Base-by-base conservation (phyloP, 2,113 vertebrate genomes). In the Salvelinus namaycush region DNA sequence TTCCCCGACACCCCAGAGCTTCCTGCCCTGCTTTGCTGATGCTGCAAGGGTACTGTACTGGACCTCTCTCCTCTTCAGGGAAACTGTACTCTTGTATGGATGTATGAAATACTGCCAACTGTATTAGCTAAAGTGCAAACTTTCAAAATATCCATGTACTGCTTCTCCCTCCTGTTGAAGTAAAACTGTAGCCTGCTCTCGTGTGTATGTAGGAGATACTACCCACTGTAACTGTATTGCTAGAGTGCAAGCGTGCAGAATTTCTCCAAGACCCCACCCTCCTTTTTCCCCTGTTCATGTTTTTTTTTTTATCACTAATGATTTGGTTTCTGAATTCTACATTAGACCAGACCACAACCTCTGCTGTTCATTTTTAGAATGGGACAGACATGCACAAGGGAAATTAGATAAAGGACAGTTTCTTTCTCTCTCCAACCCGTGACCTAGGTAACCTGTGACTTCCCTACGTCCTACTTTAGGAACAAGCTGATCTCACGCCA, bases 361-460 rank as follows among this genome's bases (percentile, higher is more conserved):
- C 90, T 87, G 81, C 81, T 88, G 87, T 83, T 79, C 44, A 12
- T 71, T 44, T 3, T 13, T 7, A 67, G 67, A 86, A 83, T 2
- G 7, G 27, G 29, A 48, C 74, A 39, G 18, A 7, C 9, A 44
- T 44, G 39, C 39, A 44, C 31, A 34, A 34, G 71, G 0, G 12
- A 79, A 59, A 59, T 24, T 11, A 44, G 39, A 44, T 73, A 18
- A 27, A 67, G 29, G 70, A 66, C 72, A n/a, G 49, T 51, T 68
- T 68, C 29, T 69, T 7, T 34, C 34, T 2, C 68, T 65, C 54
- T 74, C 9, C 62, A 65, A 13, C 65, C 29, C 7, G 27, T 34
- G 65, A 76, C 68, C 72, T 48, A 64, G 26, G n/a, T 62, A 51
- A 62, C 44, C 3, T 57, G 51, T 59, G 13, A 82, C 44, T 76